Evolutionary conservation across 2,888 invertebrate genomes (phyloP), one percentile per base, ranked within the genome.

Genomic region (Amphipoea oculea): DNA sequence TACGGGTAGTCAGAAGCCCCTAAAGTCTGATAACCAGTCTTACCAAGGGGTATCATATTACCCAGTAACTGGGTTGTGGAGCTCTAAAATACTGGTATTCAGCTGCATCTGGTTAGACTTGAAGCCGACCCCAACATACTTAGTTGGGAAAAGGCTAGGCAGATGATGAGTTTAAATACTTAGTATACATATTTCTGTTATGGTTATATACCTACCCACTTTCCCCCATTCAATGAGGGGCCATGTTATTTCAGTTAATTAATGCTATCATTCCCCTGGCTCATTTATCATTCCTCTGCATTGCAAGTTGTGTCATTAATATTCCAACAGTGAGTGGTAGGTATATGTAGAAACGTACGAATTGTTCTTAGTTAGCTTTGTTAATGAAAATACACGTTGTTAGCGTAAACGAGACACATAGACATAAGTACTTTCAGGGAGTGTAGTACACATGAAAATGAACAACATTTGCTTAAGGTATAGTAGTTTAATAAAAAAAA

Each of bases 261-360:
- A 85, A 83, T 85, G 70, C 75, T 54, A 73, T 82, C 57, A 80
- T 84, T 81, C 77, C 76, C 78, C 42, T 54, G 45, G 70, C 79
- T 84, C 82, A 83, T 87, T 82, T 81, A 79, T 82, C 80, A 88
- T 82, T 81, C 81, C 40, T 40, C 42, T 81, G 75, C 85, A 79
- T 60, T 86, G 87, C 88, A 89, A 87, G 73, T 87, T 82, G 48
- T 67, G 83, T 79, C 79, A 82, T 88, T 90, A 89, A 88, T 90
- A 90, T 89, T 90, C 88, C 67, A 66, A 29, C 62, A 79, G 83
- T 75, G 60, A 79, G 82, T 75, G 60, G 68, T 79, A 63, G 73
- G 4, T 51, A 42, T 40, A 20, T 70, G 17, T 73, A 40, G 57
- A 73, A 65, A 51, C 17, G 2, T 5, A 29, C 5, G 12, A 42